phyloP scores from a whole-genome alignment of 2,888 invertebrate species.

The Macrophya annulata region DNA sequence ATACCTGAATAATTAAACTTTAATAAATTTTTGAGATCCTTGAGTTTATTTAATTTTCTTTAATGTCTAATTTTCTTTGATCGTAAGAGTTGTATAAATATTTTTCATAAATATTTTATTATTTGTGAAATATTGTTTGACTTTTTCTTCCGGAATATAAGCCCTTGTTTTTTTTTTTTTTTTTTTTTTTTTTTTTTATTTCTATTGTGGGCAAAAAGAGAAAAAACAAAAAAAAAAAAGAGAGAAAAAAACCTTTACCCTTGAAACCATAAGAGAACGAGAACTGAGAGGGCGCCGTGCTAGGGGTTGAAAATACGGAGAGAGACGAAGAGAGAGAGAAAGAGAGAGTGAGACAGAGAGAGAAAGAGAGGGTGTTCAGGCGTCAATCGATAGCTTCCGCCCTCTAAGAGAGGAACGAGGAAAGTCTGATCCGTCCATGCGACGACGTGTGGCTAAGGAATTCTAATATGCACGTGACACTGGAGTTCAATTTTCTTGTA shows the following conservation, averaged over 20 bases:
- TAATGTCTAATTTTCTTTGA: not conserved
- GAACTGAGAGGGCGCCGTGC: constrained; percentile 51
- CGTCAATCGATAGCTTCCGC: constrained; percentile 74
- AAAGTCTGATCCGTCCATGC: constrained; percentile 34
- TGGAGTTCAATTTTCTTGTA: constrained; percentile 14
- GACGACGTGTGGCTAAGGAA: constrained; percentile 48
- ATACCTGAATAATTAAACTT: no score
- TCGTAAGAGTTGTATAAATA: not conserved
- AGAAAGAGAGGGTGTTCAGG: constrained; percentile 65
- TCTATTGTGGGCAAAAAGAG: not conserved
- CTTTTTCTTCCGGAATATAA: not conserved
- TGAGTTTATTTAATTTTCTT: no score
- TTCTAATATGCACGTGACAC: constrained; percentile 21
- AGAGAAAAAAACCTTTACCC: not conserved
- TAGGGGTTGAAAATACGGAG: constrained; percentile 49
- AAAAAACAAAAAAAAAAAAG: no score
- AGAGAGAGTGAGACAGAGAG: constrained; percentile 39
- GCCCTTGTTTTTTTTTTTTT: not conserved
- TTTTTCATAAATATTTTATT: not conserved
- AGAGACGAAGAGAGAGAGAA: constrained; percentile 25
- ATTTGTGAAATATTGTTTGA: not conserved
- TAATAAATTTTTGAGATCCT: no score
- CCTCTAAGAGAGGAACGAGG: constrained; percentile 63
- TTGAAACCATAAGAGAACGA: constrained; percentile 20
- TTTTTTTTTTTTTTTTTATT: not conserved